Percentiles rank a stretch among this genome's conserved stretches.
These are phyloP conservation scores for Coregonus ussuriensis DNA, from an alignment of 2,797 vertebrate genomes.

Conservation along the genomic window DNA sequence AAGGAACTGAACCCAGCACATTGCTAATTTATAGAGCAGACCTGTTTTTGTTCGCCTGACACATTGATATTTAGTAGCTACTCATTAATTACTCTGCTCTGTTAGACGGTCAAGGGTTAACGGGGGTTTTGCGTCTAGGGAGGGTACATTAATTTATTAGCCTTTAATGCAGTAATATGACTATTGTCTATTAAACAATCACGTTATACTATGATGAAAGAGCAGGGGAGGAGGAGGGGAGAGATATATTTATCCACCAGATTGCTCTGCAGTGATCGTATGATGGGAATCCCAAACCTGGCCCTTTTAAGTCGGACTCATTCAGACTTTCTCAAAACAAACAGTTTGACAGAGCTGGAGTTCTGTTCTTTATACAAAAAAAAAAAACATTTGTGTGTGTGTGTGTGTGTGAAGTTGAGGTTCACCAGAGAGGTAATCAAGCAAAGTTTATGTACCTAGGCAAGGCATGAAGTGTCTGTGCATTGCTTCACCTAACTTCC, in stretches of 20 bases:
- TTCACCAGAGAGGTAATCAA: constrained; percentile 62
- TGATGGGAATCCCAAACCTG: constrained; percentile 23
- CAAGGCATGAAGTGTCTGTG: constrained; percentile 3
- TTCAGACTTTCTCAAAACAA: constrained; percentile 45
- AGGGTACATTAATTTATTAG: constrained; percentile 19
- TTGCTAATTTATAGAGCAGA: constrained; percentile 46
- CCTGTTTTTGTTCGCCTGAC: constrained; percentile 24
- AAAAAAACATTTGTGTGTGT: background rate
- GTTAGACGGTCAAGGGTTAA: constrained; percentile 29
- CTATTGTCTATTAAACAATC: constrained; percentile 8
- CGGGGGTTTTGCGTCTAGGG: background rate
- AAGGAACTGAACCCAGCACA: constrained; percentile 44
- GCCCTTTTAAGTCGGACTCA: constrained; percentile 21
- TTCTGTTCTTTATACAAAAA: constrained; percentile 34
- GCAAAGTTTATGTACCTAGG: constrained; percentile 61
- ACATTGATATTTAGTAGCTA: constrained; percentile 31
- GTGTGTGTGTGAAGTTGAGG: background rate
- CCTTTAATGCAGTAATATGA: background rate
- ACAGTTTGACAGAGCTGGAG: constrained; percentile 29
- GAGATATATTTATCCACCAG: constrained; percentile 1
- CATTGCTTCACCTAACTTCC: constrained; percentile 38
- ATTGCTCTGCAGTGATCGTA: constrained; percentile 28
- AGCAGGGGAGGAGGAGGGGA: background rate
- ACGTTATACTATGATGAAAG: constrained; percentile 1
- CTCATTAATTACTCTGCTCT: constrained; percentile 17